Base-by-base conservation (phyloP, 2,797 vertebrate genomes). In the Mus spretus region DNA sequence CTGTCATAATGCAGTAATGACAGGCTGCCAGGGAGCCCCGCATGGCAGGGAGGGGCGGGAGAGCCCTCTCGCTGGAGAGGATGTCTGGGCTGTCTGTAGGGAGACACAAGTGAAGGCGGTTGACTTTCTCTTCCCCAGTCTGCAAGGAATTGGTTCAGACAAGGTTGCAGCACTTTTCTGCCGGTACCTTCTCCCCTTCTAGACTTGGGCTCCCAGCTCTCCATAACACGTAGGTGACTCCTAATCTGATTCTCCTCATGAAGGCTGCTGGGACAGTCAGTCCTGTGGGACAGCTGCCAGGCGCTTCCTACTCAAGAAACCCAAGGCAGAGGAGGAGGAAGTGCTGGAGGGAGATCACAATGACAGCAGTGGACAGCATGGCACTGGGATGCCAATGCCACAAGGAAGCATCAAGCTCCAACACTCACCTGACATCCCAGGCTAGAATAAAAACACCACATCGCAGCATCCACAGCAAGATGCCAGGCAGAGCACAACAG, bases 1-100 rank as follows among this genome's bases (percentile, higher is more conserved):
- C 95, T 91, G 96, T 92, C 40, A 0, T 90, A 96, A 97, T 95
- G 97, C 97, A 97, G 97, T 84, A 74, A 90, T 50, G 94, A 97
- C 88, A 94, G 93, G 94, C 92, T 95, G 96, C 96, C 95, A 97
- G 96, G 96, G 89, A 95, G 92, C 75, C 90, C 95, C 2, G 3
- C n/a, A 12, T 13, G 0, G 85, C 50, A 2, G 1, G 84, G 86
- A 34, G 59, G 80, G 55, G 61, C 31, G 13, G 65, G n/a, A 88
- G 89, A 75, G 37, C 81, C 80, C 72, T 63, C 83, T 26, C 1
- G 40, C 79, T 44, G 57, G 90, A 86, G 40, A 92, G 10, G 24
- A 57, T 20, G 88, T 91, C 67, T 20, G 61, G 89, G 85, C 80
- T 77, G 70, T 90, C 77, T 92, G 91, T 40, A 78, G 72, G 91